A percentile compares a stretch with the other conserved stretches of the same genome.
phyloP scores from a whole-genome alignment of 2,797 vertebrate genomes.

The Yasuhikotakia modesta region DNA sequence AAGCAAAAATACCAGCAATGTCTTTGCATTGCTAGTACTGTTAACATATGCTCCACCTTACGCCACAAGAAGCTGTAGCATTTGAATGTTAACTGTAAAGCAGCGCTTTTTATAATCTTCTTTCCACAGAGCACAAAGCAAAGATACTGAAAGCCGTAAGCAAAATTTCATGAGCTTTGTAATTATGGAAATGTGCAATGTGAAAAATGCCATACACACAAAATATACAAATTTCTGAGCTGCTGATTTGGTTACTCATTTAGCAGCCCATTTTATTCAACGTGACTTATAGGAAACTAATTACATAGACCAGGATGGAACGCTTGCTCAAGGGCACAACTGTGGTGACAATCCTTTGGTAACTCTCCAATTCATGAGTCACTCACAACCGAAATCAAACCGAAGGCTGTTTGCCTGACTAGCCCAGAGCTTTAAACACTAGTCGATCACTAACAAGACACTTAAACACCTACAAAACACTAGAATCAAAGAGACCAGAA shows the following conservation, averaged over 20 bases:
- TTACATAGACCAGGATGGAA: constrained; percentile 32
- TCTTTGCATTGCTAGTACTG: background rate
- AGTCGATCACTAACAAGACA: background rate
- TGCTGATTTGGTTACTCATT: constrained; percentile 40
- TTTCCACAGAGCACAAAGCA: constrained; percentile 6
- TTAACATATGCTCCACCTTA: background rate
- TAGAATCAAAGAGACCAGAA: constrained; percentile 10
- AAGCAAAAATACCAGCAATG: background rate
- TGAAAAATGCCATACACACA: constrained; percentile 23
- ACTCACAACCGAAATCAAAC: constrained; percentile 28
- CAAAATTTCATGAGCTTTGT: constrained; percentile 21
- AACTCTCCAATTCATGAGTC: constrained; percentile 37
- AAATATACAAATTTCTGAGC: constrained; percentile 25
- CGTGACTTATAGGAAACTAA: constrained; percentile 38
- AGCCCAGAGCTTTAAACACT: constrained; percentile 24
- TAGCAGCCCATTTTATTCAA: constrained; percentile 16
- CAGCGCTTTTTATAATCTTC: constrained; percentile 24
- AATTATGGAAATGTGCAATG: constrained; percentile 29
- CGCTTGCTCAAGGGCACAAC: constrained; percentile 38
- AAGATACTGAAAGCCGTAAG: background rate
- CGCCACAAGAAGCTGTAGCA: background rate
- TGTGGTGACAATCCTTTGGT: constrained; percentile 25
- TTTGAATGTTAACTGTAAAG: constrained; percentile 29
- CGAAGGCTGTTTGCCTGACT: constrained; percentile 22
- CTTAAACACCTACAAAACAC: constrained; percentile 5